Conservation (phyloP, 2,797 vertebrate genomes). For the Capromys pilorides region DNA sequence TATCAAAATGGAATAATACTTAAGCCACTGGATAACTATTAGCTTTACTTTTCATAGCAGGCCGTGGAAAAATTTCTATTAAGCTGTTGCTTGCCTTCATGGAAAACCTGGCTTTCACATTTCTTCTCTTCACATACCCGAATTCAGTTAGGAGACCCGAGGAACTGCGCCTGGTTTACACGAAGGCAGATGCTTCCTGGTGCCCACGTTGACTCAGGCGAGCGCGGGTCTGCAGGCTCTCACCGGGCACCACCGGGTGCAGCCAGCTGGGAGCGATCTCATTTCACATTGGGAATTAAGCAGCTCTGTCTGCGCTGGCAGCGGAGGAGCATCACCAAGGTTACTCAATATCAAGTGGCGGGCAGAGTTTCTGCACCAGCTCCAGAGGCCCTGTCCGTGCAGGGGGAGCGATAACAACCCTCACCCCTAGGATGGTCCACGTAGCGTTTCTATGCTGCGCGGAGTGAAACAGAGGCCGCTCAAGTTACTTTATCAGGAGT, state of each 20-base stretch:
- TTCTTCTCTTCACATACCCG: neutral
- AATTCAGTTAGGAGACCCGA: conserved; percentile 49
- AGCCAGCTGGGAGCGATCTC: conserved; percentile 72
- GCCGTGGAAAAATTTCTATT: neutral
- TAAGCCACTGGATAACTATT: neutral
- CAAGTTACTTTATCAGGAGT: conserved; percentile 79
- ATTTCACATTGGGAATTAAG: conserved; percentile 72
- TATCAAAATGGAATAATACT: conserved; percentile 15
- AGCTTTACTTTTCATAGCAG: conserved; percentile 36
- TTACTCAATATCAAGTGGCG: conserved; percentile 77
- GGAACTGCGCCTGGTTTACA: conserved; percentile 67
- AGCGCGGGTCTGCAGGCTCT: conserved; percentile 50
- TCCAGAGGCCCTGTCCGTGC: conserved; percentile 64
- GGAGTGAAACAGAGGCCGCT: conserved; percentile 65
- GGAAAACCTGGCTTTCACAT: conserved; percentile 29
- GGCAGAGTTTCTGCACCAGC: conserved; percentile 79
- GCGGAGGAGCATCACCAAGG: conserved; percentile 73
- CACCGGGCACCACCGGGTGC: conserved; percentile 39
- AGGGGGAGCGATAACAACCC: conserved; percentile 80
- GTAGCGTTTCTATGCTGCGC: conserved; percentile 53
- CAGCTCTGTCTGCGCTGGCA: conserved; percentile 72
- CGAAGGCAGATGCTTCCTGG: conserved; percentile 70
- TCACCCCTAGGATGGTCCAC: conserved; percentile 74
- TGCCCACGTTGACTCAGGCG: conserved; percentile 52
- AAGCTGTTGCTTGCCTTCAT: neutral